Percentiles rank a stretch among this genome's conserved stretches.
These are phyloP conservation scores for Liodrosophila aerea DNA, from an alignment of 2,888 invertebrate species.

Conservation along the genomic window DNA sequence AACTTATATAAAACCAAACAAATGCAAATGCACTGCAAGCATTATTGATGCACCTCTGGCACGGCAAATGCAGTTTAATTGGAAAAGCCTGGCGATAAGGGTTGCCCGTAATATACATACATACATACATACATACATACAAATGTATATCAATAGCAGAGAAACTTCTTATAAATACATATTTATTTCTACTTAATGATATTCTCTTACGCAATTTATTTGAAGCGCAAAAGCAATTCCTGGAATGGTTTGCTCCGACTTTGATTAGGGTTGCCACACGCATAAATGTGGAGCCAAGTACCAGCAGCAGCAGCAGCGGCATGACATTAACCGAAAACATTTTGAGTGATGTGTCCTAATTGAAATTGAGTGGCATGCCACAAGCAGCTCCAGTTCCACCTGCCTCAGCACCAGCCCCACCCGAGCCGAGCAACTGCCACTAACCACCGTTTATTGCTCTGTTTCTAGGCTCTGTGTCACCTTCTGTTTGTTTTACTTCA, in stretches of 20 bases:
- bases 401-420: background rate
- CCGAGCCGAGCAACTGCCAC: background rate
- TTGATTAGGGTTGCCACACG: slow-evolving; percentile 38
- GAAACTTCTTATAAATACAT: background rate
- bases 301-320: slow-evolving; percentile 7
- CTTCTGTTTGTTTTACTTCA: slow-evolving; percentile 13
- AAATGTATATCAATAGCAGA: background rate
- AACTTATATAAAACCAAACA: no score
- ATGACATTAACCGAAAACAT: slow-evolving; percentile 15
- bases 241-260: slow-evolving; percentile 9
- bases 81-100: no score
- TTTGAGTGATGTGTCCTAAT: slow-evolving; percentile 46
- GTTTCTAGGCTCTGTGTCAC: slow-evolving; percentile 7
- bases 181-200: slow-evolving; percentile 15
- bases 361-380: slow-evolving; percentile 48
- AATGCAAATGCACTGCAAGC: no score
- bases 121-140: no score
- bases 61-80: slow-evolving; percentile 54
- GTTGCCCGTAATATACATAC: no score
- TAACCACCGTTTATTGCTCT: background rate
- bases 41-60: slow-evolving; percentile 69
- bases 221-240: background rate
- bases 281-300: slow-evolving; percentile 1
- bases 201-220: background rate
- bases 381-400: background rate